Evolutionary conservation across 92 coral and sea anemone species (phyloP).

Genomic region (Blastomussa wellsi): DNA sequence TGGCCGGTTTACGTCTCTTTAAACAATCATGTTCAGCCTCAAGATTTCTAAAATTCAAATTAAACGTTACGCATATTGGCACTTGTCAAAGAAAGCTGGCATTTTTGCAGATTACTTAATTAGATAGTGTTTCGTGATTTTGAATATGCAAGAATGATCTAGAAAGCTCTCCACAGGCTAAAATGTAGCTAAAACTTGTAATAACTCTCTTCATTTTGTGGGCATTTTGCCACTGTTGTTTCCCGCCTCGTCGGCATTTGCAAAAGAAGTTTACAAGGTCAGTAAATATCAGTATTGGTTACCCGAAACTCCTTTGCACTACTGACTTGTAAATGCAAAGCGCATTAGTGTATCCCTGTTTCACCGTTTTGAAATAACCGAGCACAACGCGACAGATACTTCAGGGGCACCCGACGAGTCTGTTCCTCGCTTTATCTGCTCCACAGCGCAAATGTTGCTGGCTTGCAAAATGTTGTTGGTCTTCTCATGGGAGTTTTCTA

Average conservation of each 20-base stretch:
- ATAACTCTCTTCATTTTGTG: not conserved
- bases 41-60: not conserved
- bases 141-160: not conserved
- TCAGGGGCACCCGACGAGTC: too few relatives aligned
- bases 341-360: not conserved
- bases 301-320: not conserved
- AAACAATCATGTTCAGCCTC: too few relatives aligned
- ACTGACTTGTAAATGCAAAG: not conserved
- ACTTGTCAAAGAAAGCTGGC: not conserved
- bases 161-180: not conserved
- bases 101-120: not conserved
- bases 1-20: not conserved
- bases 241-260: not conserved
- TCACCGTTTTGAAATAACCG: not conserved
- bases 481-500: too few relatives aligned
- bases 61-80: too few relatives aligned
- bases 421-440: too few relatives aligned
- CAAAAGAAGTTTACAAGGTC: not conserved
- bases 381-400: not conserved
- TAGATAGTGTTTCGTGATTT: not conserved
- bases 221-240: constrained; percentile 12
- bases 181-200: not conserved
- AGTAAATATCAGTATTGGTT: not conserved
- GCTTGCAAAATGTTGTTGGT: too few relatives aligned
- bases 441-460: too few relatives aligned